Conservation (phyloP, 2,888 invertebrate genomes). For the Osmoderma eremita region DNA sequence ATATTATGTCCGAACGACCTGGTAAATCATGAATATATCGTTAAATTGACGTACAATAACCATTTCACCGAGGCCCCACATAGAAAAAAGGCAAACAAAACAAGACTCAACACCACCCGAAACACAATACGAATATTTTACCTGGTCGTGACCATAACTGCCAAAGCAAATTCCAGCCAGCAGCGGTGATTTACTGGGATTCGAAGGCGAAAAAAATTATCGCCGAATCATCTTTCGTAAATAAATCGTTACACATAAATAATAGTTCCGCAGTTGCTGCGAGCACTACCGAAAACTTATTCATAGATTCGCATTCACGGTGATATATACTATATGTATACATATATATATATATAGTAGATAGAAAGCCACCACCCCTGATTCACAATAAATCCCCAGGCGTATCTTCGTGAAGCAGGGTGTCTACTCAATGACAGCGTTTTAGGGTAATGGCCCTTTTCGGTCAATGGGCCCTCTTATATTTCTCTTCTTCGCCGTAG, state of each 20-base stretch:
- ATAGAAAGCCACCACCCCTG: slow-evolving; percentile 32
- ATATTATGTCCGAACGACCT: slow-evolving; percentile 10
- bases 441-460: slow-evolving; percentile 48
- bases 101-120: not conserved
- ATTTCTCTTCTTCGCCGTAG: slow-evolving; percentile 4
- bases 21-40: slow-evolving; percentile 29
- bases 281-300: slow-evolving; percentile 45
- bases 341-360: too few species aligned
- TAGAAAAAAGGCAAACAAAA: slow-evolving; percentile 11
- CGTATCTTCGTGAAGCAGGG: slow-evolving; percentile 46
- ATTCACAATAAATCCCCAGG: slow-evolving; percentile 44
- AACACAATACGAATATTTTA: slow-evolving; percentile 30
- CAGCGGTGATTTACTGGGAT: slow-evolving; percentile 49
- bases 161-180: slow-evolving; percentile 40
- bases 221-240: slow-evolving; percentile 50
- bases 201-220: slow-evolving; percentile 43
- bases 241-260: slow-evolving; percentile 54
- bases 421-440: slow-evolving; percentile 48
- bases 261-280: slow-evolving; percentile 45
- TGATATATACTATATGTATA: too few species aligned
- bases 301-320: slow-evolving; percentile 47
- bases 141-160: slow-evolving; percentile 36
- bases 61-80: slow-evolving; percentile 6
- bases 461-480: slow-evolving; percentile 44
- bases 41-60: slow-evolving; percentile 31